Evolutionary conservation across 1,140 invertebrate genomes (phyloP), one percentile per base, ranked within the genome.

Genomic region (Acromyrmex heyeri): DNA sequence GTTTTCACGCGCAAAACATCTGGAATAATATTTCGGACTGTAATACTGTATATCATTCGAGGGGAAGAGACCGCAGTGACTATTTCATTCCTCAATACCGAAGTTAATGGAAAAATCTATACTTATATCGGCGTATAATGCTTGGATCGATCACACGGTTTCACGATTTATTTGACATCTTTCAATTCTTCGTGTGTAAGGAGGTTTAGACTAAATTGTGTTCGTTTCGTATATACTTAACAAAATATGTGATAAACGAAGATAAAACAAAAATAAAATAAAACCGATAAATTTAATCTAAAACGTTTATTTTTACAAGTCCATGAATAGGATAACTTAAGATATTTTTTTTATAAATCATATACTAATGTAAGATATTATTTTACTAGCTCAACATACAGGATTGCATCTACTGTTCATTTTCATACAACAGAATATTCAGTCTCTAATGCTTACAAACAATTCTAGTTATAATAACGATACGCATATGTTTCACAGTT

Each of bases 251-350:
- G 21, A 50, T 50, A 6, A 69, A 14, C 21, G 5, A 81, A 70
- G 64, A 81, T 55, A 70, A 81, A 81, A 70, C 21, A 81, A 81
- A 69, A 81, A 81, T 44, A 55, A 55, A 65, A 50, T 55, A 67
- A 75, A 75, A 75, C 21, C 59, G 67, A 81, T 70, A 21, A 27
- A 70, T 3, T 81, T 69, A 69, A 30, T 69, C 77, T 69, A 55
- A 81, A 55, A 21, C 21, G 8, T 81, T 70, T 81, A 57, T 81
- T 78, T 78, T 69, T 69, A 69, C 65, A 69, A 69, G 5, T 69
- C 21, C 65, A 69, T 50, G 6, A 69, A 24, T 16, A 30, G 59
- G 6, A 50, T 69, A 69, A 69, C n/a, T 69, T 69, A 50, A 34
- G 5, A 7, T 69, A 21, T 44, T 69, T 48, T 67, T 21, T 30